Percentiles rank a stretch among this genome's conserved stretches.
phyloP scores from a whole-genome alignment of 2,797 vertebrate genomes.

The Enteromius argenteus region DNA sequence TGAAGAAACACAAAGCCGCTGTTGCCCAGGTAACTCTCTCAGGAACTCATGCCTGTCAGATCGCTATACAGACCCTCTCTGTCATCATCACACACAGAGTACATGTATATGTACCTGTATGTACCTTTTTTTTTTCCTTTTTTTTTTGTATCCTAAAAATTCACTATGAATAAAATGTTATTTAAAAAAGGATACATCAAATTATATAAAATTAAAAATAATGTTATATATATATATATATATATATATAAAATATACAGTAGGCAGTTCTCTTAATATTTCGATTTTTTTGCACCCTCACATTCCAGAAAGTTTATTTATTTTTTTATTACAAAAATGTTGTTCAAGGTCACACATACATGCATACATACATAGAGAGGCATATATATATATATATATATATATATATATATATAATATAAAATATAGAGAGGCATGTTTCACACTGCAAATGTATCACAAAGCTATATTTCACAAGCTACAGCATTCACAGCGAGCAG shows the following conservation, averaged over 20 bases:
- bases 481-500: neutral
- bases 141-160: neutral
- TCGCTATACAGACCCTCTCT: slow-evolving; percentile 10
- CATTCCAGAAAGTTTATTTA: no score
- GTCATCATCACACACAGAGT: neutral
- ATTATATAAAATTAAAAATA: neutral
- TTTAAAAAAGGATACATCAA: no score
- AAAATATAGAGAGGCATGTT: neutral
- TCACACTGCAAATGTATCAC: neutral
- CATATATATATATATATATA: neutral
- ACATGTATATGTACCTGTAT: neutral
- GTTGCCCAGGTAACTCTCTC: slow-evolving; percentile 88
- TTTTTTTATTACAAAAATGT: no score
- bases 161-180: neutral
- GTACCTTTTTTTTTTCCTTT: neutral
- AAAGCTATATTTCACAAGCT: neutral
- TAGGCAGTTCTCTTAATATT: no score
- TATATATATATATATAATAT: neutral
- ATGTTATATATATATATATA: neutral
- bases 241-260: no score
- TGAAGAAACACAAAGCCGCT: slow-evolving; percentile 97
- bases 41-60: neutral
- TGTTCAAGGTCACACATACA: no score
- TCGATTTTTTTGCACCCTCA: no score
- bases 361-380: no score